Conservation (phyloP, 2,113 vertebrate genomes). For the Halichoeres trimaculatus region DNA sequence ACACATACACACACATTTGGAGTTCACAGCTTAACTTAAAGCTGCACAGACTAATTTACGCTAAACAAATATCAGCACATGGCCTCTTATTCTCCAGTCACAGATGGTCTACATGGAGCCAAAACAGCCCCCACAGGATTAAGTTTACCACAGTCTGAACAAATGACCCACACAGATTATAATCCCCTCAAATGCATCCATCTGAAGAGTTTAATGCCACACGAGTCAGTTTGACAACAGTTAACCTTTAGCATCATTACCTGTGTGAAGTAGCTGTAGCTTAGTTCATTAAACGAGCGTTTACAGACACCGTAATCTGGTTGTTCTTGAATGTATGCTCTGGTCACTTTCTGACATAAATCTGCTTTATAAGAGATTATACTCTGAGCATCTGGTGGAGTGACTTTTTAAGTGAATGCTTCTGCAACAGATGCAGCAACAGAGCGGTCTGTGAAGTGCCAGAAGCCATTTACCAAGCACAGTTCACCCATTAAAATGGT, state of each 20-base stretch:
- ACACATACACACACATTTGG: constrained; percentile 36
- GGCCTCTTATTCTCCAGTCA: constrained; percentile 25
- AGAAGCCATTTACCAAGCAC: neutral
- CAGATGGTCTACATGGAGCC: constrained; percentile 43
- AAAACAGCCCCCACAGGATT: constrained; percentile 21
- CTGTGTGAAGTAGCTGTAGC: neutral
- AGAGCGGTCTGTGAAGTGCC: neutral
- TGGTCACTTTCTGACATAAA: constrained; percentile 21
- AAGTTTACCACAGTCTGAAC: constrained; percentile 6
- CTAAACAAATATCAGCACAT: constrained; percentile 33
- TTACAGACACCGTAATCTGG: neutral
- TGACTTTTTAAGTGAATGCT: neutral
- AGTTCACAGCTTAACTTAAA: constrained; percentile 43
- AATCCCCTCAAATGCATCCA: neutral
- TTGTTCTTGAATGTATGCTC: neutral
- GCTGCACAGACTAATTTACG: constrained; percentile 13
- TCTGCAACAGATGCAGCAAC: constrained; percentile 17
- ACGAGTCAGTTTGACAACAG: constrained; percentile 1
- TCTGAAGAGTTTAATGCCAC: neutral
- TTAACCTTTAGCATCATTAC: constrained; percentile 12
- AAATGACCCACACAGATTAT: constrained; percentile 32
- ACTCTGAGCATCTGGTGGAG: constrained; percentile 47
- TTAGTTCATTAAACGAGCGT: neutral
- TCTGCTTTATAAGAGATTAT: constrained; percentile 42
- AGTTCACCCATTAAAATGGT: constrained; percentile 16